A percentile compares a stretch with the other conserved stretches of the same genome.
Conservation (phyloP, 2,888 invertebrate species). For the Macaria notata region DNA sequence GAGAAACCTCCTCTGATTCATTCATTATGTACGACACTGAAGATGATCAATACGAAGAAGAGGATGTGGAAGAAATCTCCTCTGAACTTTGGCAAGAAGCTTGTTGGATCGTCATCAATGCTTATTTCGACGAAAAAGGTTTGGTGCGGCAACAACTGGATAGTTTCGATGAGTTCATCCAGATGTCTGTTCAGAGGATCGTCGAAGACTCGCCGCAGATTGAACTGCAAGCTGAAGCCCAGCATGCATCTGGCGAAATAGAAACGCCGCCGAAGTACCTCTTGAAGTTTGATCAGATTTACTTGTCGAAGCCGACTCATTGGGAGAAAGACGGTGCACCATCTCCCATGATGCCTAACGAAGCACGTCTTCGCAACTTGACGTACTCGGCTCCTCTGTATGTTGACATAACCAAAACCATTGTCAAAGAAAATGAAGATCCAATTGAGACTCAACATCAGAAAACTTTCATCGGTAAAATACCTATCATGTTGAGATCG, state of each 20-base stretch:
- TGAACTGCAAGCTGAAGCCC: conserved; percentile 98
- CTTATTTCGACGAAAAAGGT: conserved; percentile 99
- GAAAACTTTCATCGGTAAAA: conserved; percentile 92
- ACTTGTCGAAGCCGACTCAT: conserved; percentile 99
- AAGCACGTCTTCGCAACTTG: conserved; percentile 97
- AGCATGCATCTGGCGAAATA: conserved; percentile 96
- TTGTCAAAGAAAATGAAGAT: conserved; percentile 94
- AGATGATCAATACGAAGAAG: conserved; percentile 88
- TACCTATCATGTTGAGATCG: conserved; percentile 99
- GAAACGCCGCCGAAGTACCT: conserved; percentile 95
- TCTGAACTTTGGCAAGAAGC: conserved; percentile 99
- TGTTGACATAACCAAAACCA: conserved; percentile 99
- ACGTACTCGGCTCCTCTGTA: conserved; percentile 99
- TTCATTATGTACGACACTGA: conserved; percentile 74
- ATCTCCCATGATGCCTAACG: conserved; percentile 99
- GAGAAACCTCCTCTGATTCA: conserved; percentile 17
- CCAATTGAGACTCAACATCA: conserved; percentile 92
- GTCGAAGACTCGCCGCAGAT: conserved; percentile 99
- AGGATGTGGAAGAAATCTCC: conserved; percentile 97
- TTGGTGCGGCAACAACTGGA: conserved; percentile 99
- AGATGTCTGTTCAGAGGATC: conserved; percentile 99
- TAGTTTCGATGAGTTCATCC: conserved; percentile 99
- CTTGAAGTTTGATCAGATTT: conserved; percentile 99
- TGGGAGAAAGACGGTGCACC: conserved; percentile 99
- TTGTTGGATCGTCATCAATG: conserved; percentile 99